Conservation (phyloP, 2,113 vertebrate genomes). For the Bambusicola thoracicus region DNA sequence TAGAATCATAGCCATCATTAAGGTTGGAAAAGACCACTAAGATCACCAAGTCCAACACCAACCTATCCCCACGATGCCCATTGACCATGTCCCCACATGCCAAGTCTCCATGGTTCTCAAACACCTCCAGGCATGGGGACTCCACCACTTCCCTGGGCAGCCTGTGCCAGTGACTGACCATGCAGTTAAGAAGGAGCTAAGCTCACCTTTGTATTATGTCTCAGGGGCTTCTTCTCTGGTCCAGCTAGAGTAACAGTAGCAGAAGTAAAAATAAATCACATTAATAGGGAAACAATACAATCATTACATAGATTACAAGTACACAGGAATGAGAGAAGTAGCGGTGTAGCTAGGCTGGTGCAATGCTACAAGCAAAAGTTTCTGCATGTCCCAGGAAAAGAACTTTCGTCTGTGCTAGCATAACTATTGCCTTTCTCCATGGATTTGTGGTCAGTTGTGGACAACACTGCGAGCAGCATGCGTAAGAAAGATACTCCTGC, state of each 20-base stretch:
- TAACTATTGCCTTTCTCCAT: neutral
- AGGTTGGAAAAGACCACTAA: too few species aligned
- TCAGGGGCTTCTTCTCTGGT: neutral
- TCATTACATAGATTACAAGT: neutral
- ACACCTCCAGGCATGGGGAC: too few species aligned
- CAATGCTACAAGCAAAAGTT: neutral
- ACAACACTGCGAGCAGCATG: neutral
- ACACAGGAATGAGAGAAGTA: neutral
- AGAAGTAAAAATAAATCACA: neutral
- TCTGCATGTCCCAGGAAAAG: neutral
- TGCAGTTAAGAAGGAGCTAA: neutral
- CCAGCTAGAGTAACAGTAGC: neutral
- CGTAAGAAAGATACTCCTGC: neutral
- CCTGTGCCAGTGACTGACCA: too few species aligned
- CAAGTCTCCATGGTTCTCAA: too few species aligned
- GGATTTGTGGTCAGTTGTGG: accelerated
- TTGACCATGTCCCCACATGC: too few species aligned
- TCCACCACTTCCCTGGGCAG: too few species aligned
- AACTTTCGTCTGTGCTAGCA: neutral
- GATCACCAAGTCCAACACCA: too few species aligned
- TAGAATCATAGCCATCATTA: too few species aligned
- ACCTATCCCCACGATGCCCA: neutral
- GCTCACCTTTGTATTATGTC: neutral
- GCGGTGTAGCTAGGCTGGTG: accelerated
- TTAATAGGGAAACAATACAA: neutral